Base-by-base conservation (phyloP, 2,888 invertebrate species). In the Schizotus pectinicornis region DNA sequence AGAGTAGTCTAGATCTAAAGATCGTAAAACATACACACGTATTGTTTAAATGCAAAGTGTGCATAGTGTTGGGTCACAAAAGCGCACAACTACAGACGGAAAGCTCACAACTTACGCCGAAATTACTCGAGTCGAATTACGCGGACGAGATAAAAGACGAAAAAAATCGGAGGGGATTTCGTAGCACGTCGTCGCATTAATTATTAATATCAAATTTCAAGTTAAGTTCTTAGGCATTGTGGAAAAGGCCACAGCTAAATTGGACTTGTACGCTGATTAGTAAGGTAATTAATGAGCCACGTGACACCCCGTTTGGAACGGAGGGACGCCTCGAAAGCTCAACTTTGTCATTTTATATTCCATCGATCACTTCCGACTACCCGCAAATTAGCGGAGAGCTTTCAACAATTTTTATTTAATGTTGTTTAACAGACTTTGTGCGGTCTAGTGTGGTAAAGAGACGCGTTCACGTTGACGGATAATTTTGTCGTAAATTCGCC, bases 211-310 rank as follows among this genome's bases (percentile, higher is more conserved):
- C 59, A 62, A 64, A 58, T 64, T 61, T 60, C 59, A 59, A n/a
- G 37, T 49, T 35, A 62, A 58, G 57, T 59, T 63, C 59, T 64
- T 64, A 62, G 65, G 61, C 60, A 59, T 55, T 61, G 60, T 58
- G 60, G 62, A 64, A 66, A 63, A 68, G 64, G 65, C 62, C 63
- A 67, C 63, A 51, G 42, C 51, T 72, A 74, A 75, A 73, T 74
- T 74, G 71, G 73, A 67, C 66, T 64, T 65, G 60, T 65, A 69
- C 68, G 71, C 72, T 75, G 74, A 75, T 75, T 75, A 76, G 71
- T 65, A 69, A 71, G 73, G 71, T 75, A 75, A 76, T 74, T 76
- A 76, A 76, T 76, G 76, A 70, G 74, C 51, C 61, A 64, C 63
- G 50, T 59, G 63, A 64, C 58, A 64, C 63, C 61, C 32, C 47